Percentiles rank a stretch among this genome's conserved stretches.
Conservation (phyloP, 2,888 invertebrate genomes). For the Leptogaster cylindrica region DNA sequence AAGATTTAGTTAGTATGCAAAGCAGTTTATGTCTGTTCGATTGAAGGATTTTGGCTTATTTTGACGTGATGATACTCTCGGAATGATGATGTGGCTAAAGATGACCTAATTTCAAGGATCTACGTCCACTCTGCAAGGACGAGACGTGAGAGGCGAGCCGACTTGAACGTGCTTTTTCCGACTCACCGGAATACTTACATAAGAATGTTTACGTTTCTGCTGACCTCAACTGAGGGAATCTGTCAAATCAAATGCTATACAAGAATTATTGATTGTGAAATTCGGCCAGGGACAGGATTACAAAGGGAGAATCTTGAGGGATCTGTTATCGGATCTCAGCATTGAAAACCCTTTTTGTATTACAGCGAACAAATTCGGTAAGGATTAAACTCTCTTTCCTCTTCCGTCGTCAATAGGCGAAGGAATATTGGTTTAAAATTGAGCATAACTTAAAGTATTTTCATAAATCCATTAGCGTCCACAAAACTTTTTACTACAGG, state of each 20-base stretch:
- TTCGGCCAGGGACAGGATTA: not conserved
- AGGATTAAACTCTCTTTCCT: no score
- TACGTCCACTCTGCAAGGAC: no score
- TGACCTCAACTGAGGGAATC: not conserved
- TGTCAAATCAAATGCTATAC: not conserved
- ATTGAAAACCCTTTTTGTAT: no score
- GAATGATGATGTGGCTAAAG: not conserved
- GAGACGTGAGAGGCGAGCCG: not conserved
- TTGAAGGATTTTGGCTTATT: not conserved
- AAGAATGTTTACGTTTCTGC: conserved; percentile 1
- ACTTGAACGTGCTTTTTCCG: not conserved
- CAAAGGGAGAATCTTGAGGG: not conserved
- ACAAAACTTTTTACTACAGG: no score
- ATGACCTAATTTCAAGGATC: not conserved
- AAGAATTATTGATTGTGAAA: conserved; percentile 3
- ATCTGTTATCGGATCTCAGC: not conserved
- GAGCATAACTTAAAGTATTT: no score
- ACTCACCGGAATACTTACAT: not conserved
- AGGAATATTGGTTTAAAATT: no score
- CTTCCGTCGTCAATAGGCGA: no score
- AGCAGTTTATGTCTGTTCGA: not conserved
- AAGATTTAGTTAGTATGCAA: conserved; percentile 7
- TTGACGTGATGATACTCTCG: not conserved
- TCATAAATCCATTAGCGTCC: no score
- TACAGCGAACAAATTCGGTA: no score